Percentiles rank a stretch among this genome's conserved stretches.
These are phyloP conservation scores for Euplexia lucipara DNA, from an alignment of 2,888 invertebrate species.

Conservation along the genomic window DNA sequence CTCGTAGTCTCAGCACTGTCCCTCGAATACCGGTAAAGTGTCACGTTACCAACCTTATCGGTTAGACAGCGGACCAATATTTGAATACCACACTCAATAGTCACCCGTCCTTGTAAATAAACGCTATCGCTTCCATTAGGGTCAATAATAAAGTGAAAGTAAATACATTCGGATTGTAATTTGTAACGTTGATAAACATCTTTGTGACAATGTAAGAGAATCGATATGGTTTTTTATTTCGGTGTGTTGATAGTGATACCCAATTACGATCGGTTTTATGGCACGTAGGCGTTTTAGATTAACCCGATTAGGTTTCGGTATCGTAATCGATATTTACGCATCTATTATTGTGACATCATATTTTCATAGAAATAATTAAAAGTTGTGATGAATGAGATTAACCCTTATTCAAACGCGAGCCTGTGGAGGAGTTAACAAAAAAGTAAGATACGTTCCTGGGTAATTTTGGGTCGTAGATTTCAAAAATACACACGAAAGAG, in stretches of 20 bases:
- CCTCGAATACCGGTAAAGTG: constrained; percentile 74
- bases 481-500: no score
- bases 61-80: constrained; percentile 77
- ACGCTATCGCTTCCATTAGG: constrained; percentile 70
- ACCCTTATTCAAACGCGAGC: no score
- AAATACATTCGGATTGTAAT: constrained; percentile 69
- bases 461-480: no score
- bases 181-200: constrained; percentile 66
- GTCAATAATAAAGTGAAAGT: constrained; percentile 69
- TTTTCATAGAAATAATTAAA: constrained; percentile 14
- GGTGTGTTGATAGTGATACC: constrained; percentile 44
- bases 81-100: constrained; percentile 79
- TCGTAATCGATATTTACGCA: constrained; percentile 33
- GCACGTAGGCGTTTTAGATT: constrained; percentile 46
- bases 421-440: no score
- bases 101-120: constrained; percentile 68
- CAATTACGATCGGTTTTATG: constrained; percentile 56
- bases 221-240: constrained; percentile 57
- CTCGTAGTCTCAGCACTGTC: constrained; percentile 43
- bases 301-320: constrained; percentile 38
- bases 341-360: constrained; percentile 31
- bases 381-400: constrained; percentile 11
- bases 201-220: constrained; percentile 53
- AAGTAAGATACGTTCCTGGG: no score
- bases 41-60: constrained; percentile 81